Evolutionary conservation across 2,797 vertebrate genomes (phyloP).

Genomic region (Crenuchus spilurus): DNA sequence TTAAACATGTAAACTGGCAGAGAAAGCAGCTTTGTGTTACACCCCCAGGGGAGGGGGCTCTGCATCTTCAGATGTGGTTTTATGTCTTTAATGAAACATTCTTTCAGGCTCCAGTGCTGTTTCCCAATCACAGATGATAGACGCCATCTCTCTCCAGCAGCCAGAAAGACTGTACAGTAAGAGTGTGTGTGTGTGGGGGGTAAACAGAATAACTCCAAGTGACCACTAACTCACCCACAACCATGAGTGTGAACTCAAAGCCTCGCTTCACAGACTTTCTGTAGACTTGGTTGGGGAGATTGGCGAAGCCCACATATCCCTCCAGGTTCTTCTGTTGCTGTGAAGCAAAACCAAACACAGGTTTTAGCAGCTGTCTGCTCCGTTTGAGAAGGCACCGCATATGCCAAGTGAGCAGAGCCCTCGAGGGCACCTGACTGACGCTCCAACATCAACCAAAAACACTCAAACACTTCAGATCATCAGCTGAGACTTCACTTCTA

Average conservation of each 20-base stretch:
- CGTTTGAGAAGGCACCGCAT: constrained; percentile 33
- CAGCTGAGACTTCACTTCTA: neutral
- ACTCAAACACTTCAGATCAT: neutral
- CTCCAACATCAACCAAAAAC: neutral
- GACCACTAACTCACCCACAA: constrained; percentile 85
- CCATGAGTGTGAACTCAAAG: constrained; percentile 98
- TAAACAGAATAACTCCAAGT: constrained; percentile 5
- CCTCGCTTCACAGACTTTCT: constrained; percentile 97
- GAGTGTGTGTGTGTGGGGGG: neutral
- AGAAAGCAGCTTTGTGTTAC: too few relatives aligned
- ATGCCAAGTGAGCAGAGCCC: neutral
- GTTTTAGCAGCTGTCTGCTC: constrained; percentile 8
- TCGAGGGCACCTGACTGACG: neutral
- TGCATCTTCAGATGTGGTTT: neutral
- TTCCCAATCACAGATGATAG: neutral
- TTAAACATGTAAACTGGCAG: too few relatives aligned
- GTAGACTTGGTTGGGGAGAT: constrained; percentile 85
- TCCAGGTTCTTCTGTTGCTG: constrained; percentile 98
- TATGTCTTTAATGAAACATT: neutral
- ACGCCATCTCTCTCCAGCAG: neutral
- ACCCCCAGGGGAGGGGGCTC: neutral
- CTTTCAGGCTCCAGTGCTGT: neutral
- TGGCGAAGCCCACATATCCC: constrained; percentile 96
- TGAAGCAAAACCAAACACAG: constrained; percentile 58
- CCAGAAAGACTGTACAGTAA: neutral